A percentile compares a stretch with the other conserved stretches of the same genome.
phyloP scores from a whole-genome alignment of 2,888 invertebrate genomes.

The Drosophila flavopinicola region DNA sequence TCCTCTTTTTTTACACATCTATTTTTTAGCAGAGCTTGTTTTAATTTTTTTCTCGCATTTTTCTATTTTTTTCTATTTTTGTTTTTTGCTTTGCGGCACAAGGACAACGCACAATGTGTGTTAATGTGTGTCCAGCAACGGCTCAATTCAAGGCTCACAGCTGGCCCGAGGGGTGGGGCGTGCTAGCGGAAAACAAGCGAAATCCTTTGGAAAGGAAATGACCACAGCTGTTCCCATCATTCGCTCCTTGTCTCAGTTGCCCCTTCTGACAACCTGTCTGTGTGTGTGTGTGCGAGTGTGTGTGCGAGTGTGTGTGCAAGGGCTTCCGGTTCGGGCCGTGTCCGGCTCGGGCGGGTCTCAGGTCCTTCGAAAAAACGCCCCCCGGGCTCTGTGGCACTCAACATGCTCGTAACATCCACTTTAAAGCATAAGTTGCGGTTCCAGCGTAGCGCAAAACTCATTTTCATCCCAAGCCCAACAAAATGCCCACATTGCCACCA shows the following conservation, averaged over 20 bases:
- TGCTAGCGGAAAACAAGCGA: slow-evolving; percentile 37
- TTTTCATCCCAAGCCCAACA: slow-evolving; percentile 38
- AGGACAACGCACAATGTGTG: slow-evolving; percentile 76
- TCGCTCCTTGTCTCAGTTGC: slow-evolving; percentile 54
- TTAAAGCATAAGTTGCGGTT: slow-evolving; percentile 81
- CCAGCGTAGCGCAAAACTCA: slow-evolving; percentile 73
- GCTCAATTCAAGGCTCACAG: slow-evolving; percentile 37
- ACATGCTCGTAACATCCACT: slow-evolving; percentile 70
- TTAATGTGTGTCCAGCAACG: slow-evolving; percentile 72
- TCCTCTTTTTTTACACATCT: slow-evolving; percentile 25
- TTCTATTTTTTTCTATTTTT: slow-evolving; percentile 22
- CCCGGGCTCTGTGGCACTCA: slow-evolving; percentile 40
- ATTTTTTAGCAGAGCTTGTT: slow-evolving; percentile 38
- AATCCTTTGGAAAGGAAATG: slow-evolving; percentile 72
- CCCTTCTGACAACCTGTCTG: slow-evolving; percentile 34
- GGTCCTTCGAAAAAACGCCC: slow-evolving; percentile 21
- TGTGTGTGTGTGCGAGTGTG: slow-evolving; percentile 5
- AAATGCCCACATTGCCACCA: not conserved
- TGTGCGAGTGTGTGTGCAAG: slow-evolving; percentile 14
- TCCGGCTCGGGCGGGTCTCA: slow-evolving; percentile 25
- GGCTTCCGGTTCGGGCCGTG: slow-evolving; percentile 55
- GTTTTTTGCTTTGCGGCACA: slow-evolving; percentile 37
- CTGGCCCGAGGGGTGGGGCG: slow-evolving; percentile 20
- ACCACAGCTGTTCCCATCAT: slow-evolving; percentile 75
- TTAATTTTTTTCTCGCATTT: slow-evolving; percentile 41